A percentile compares a stretch with the other conserved stretches of the same genome.
These are phyloP conservation scores for Trichechus manatus DNA, from an alignment of 2,113 vertebrate species.

Conservation along the genomic window DNA sequence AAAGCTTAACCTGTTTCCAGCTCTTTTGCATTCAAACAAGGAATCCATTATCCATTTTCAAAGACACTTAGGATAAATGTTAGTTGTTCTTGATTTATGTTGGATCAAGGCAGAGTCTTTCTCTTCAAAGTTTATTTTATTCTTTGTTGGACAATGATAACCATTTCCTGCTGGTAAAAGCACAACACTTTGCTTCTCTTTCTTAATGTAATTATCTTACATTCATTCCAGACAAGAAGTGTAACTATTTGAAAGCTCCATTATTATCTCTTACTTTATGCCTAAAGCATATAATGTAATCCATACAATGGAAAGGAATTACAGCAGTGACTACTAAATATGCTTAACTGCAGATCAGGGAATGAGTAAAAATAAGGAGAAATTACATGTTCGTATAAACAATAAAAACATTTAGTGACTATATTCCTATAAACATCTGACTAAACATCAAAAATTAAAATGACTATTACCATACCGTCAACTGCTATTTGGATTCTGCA, in stretches of 20 bases:
- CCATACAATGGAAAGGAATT: constrained; percentile 45
- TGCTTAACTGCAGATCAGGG: constrained; percentile 35
- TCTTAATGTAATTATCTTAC: constrained; percentile 78
- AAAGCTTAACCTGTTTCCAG: constrained; percentile 16
- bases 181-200: constrained; percentile 39
- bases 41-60: constrained; percentile 62
- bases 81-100: constrained; percentile 36
- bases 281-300: constrained; percentile 25
- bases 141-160: constrained; percentile 66
- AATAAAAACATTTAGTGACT: constrained; percentile 55
- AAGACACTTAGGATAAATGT: constrained; percentile 44
- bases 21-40: constrained; percentile 3
- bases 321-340: constrained; percentile 49
- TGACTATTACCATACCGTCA: constrained; percentile 5
- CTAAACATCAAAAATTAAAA: constrained; percentile 55
- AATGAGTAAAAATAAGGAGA: constrained; percentile 67
- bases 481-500: neutral
- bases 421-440: constrained; percentile 58
- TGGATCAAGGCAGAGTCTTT: constrained; percentile 32
- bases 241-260: constrained; percentile 66
- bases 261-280: constrained; percentile 68
- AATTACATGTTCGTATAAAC: constrained; percentile 18
- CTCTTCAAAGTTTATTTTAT: constrained; percentile 51
- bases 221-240: constrained; percentile 73
- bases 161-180: constrained; percentile 63